Percentiles rank a stretch among this genome's conserved stretches.
Evolutionary conservation across 2,113 vertebrate genomes (phyloP).

Genomic region (Ammodytes dubius): DNA sequence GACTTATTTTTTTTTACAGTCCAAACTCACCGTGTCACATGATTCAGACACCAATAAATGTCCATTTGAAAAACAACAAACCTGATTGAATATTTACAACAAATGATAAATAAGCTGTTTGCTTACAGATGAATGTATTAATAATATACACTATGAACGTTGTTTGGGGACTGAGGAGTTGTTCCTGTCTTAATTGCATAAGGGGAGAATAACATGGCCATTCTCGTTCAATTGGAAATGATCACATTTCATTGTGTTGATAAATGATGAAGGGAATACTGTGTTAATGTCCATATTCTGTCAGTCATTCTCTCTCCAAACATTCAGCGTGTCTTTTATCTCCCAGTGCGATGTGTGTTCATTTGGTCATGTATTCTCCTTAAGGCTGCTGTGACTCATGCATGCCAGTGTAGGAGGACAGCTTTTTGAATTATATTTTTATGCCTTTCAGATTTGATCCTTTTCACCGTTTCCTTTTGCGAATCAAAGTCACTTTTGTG

Average conservation of each 20-base stretch:
- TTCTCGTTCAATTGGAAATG: not conserved
- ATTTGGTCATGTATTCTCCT: constrained; percentile 31
- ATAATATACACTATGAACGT: not conserved
- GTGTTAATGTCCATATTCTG: not conserved
- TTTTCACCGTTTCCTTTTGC: constrained; percentile 29
- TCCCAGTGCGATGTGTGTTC: constrained; percentile 2
- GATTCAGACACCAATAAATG: not conserved
- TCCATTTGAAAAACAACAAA: too few relatives aligned
- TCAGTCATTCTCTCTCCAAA: not conserved
- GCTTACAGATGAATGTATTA: not conserved
- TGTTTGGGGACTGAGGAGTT: not conserved
- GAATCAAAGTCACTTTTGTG: constrained; percentile 24
- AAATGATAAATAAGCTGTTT: too few relatives aligned
- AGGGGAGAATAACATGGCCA: not conserved
- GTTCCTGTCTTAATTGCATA: not conserved
- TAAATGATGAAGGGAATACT: not conserved
- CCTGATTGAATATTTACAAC: too few relatives aligned
- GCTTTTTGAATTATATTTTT: constrained; percentile 14
- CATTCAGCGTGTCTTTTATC: not conserved
- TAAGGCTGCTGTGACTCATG: not conserved
- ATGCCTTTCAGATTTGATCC: constrained; percentile 2
- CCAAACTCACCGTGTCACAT: not conserved
- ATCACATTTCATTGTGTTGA: not conserved
- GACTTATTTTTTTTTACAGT: not conserved
- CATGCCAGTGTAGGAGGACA: not conserved